Conservation (phyloP, 2,113 vertebrate genomes). For the Scopus umbretta region DNA sequence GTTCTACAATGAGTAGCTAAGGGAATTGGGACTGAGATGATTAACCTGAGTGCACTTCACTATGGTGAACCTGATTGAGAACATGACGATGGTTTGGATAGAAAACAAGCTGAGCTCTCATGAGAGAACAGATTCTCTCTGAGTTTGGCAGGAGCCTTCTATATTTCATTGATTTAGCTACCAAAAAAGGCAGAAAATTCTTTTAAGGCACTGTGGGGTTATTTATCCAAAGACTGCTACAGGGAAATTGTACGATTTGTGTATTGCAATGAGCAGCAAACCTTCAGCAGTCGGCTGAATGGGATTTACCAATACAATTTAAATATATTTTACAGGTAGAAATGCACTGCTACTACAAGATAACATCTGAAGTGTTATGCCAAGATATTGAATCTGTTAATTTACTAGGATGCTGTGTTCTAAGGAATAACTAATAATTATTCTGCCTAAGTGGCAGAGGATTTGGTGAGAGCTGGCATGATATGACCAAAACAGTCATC, state of each 20-base stretch:
- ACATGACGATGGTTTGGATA: accelerated
- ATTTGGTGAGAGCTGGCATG: not conserved
- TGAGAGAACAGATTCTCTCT: not conserved
- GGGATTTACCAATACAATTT: not conserved
- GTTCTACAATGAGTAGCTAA: too few species aligned
- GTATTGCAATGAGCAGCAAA: not conserved
- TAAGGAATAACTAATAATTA: not conserved
- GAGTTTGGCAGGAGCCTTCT: not conserved
- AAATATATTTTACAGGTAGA: not conserved
- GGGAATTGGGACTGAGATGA: not conserved
- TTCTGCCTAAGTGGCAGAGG: not conserved
- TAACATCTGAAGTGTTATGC: not conserved
- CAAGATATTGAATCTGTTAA: not conserved
- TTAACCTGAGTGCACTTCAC: not conserved
- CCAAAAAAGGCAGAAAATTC: not conserved
- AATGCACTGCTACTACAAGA: not conserved
- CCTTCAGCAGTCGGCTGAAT: not conserved
- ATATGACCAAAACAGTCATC: not conserved
- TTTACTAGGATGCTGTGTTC: not conserved
- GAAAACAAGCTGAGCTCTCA: not conserved
- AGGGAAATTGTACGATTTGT: not conserved
- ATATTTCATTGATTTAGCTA: not conserved
- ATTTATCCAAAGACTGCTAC: not conserved
- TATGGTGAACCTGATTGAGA: not conserved
- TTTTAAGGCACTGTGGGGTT: not conserved